These are phyloP conservation scores for Rhamphomyia laevipes DNA, from an alignment of 2,888 invertebrate species.

Conservation along the genomic window DNA sequence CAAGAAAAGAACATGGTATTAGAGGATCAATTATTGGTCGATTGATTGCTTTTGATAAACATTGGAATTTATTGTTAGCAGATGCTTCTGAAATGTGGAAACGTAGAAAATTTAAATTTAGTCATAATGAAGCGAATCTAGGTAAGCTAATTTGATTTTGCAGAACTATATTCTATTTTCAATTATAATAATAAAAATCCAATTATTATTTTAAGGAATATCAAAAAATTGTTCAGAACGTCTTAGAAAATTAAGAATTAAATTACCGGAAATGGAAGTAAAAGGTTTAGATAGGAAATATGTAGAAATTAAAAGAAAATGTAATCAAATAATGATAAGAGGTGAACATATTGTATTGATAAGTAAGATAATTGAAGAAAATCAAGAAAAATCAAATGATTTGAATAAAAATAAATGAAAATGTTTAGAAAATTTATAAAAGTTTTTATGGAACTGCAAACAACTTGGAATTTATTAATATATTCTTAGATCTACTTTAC, in stretches of 20 bases:
- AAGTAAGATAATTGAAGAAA: no score
- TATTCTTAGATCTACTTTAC: no score
- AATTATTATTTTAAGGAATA: slow-evolving; percentile 30
- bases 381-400: background rate
- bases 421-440: no score
- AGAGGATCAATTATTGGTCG: slow-evolving; percentile 69
- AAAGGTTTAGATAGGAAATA: slow-evolving; percentile 47
- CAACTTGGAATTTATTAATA: no score
- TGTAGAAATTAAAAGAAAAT: slow-evolving; percentile 53
- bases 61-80: slow-evolving; percentile 79
- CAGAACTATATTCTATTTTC: background rate
- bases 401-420: background rate
- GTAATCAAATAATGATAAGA: slow-evolving; percentile 58
- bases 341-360: slow-evolving; percentile 54
- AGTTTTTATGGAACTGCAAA: no score
- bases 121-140: slow-evolving; percentile 21
- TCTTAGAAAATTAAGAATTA: slow-evolving; percentile 39
- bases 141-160: background rate
- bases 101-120: slow-evolving; percentile 40
- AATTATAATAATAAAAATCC: background rate
- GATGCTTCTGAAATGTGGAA: slow-evolving; percentile 77
- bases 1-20: slow-evolving; percentile 57
- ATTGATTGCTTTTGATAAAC: slow-evolving; percentile 80
- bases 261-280: slow-evolving; percentile 44
- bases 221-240: slow-evolving; percentile 36